Conservation (phyloP, 2,113 vertebrate genomes). For the Tympanuchus pallidicinctus region DNA sequence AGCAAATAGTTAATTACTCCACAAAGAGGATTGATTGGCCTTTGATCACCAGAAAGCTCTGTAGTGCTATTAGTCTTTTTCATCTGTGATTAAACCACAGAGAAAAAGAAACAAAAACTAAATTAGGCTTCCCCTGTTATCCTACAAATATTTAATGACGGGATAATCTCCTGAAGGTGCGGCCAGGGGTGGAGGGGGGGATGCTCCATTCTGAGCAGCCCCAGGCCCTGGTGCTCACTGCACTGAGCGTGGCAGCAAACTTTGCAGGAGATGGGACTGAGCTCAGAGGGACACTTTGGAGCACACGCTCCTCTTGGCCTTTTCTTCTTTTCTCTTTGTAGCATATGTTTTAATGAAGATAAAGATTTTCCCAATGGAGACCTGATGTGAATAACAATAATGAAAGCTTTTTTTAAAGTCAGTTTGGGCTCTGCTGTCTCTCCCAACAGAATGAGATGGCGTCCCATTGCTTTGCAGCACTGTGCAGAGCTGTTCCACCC, state of each 20-base stretch:
- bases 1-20: constrained; percentile 94
- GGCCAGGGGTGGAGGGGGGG: constrained; percentile 80
- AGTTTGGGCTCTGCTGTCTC: constrained; percentile 66
- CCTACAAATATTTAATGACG: constrained; percentile 88
- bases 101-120: constrained; percentile 90
- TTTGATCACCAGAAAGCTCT: constrained; percentile 85
- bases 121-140: constrained; percentile 88
- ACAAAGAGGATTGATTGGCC: constrained; percentile 89
- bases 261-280: background rate
- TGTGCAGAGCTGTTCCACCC: constrained; percentile 18
- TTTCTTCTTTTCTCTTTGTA: constrained; percentile 76
- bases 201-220: constrained; percentile 58
- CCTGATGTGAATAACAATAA: constrained; percentile 75
- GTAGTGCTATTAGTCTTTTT: constrained; percentile 89
- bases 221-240: background rate
- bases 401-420: constrained; percentile 70
- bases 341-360: constrained; percentile 77
- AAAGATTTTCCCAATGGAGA: constrained; percentile 71
- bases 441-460: constrained; percentile 56
- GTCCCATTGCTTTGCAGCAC: constrained; percentile 40
- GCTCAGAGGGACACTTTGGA: constrained; percentile 77
- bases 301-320: constrained; percentile 69
- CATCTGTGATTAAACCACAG: constrained; percentile 88
- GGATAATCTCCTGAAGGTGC: constrained; percentile 85
- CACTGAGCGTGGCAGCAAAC: background rate